Evolutionary conservation across 2,797 vertebrate species (phyloP).

Genomic region (Falco naumanni): DNA sequence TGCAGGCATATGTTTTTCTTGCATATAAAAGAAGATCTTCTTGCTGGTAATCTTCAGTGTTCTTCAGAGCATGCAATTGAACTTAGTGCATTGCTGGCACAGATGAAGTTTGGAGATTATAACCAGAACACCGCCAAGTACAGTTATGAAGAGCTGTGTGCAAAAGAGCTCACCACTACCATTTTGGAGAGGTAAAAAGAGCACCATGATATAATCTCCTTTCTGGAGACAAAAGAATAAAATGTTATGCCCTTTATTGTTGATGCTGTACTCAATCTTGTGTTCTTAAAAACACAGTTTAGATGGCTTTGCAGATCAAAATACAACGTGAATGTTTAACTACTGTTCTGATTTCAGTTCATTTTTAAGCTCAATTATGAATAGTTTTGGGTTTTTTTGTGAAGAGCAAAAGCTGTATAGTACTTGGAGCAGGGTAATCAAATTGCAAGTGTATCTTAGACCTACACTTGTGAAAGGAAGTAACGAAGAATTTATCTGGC

Average conservation of each 20-base stretch:
- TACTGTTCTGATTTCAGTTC: not conserved
- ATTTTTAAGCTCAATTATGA: not conserved
- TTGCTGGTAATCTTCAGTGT: conserved; percentile 91
- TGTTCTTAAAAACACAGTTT: not conserved
- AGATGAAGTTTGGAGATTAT: conserved; percentile 96
- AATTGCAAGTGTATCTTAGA: not conserved
- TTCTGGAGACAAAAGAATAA: not conserved
- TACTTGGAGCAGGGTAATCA: not conserved
- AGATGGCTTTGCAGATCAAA: not conserved
- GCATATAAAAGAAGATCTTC: conserved; percentile 95
- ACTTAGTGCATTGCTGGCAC: conserved; percentile 92
- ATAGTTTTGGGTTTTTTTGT: not conserved
- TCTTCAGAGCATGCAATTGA: conserved; percentile 90
- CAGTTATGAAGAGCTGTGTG: conserved; percentile 89
- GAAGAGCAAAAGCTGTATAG: not conserved
- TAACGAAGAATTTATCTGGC: not conserved
- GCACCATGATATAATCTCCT: not conserved
- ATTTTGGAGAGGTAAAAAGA: conserved; percentile 85
- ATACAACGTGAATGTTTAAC: not conserved
- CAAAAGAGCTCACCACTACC: conserved; percentile 85
- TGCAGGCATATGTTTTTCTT: conserved; percentile 93
- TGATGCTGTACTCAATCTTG: not conserved
- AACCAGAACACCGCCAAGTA: conserved; percentile 98
- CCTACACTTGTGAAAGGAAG: not conserved
- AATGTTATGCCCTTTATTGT: not conserved